phyloP scores from a whole-genome alignment of 2,113 vertebrate species.

The Austrofundulus limnaeus region DNA sequence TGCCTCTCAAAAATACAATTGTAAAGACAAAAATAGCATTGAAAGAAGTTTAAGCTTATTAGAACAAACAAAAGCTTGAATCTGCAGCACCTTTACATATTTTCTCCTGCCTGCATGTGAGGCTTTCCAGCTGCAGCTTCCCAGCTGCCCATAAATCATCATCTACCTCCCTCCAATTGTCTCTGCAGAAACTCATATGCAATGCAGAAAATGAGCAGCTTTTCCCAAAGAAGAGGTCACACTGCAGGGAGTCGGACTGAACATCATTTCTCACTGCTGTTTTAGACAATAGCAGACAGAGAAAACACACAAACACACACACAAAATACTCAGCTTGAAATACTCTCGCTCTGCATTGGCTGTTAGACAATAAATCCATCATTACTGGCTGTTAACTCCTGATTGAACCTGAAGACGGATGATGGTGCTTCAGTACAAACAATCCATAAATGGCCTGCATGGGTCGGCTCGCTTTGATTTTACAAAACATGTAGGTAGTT shows the following conservation, averaged over 20 bases:
- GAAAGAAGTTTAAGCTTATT: constrained; percentile 13
- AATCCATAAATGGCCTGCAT: constrained; percentile 11
- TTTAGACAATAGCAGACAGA: constrained; percentile 24
- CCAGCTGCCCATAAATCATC: constrained; percentile 58
- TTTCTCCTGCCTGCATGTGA: background rate
- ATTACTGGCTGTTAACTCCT: constrained; percentile 26
- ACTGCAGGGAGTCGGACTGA: constrained; percentile 41
- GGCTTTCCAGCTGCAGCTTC: constrained; percentile 37
- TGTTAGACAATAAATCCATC: constrained; percentile 43
- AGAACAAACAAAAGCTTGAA: constrained; percentile 9
- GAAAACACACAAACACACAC: background rate
- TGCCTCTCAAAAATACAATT: background rate
- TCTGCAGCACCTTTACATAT: constrained; percentile 6
- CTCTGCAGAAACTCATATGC: constrained; percentile 47
- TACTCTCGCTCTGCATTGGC: constrained; percentile 9
- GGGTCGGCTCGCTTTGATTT: too few relatives aligned
- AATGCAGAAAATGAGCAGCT: constrained; percentile 49
- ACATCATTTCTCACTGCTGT: constrained; percentile 31
- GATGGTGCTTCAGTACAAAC: background rate
- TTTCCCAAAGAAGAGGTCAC: constrained; percentile 36
- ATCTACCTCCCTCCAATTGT: constrained; percentile 43
- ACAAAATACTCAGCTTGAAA: constrained; percentile 32
- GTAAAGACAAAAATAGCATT: constrained; percentile 6
- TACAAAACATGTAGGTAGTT: constrained; percentile 18
- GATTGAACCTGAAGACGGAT: constrained; percentile 26